Evolutionary conservation across 2,888 invertebrate genomes (phyloP).

Genomic region (Nemurella pictetii): DNA sequence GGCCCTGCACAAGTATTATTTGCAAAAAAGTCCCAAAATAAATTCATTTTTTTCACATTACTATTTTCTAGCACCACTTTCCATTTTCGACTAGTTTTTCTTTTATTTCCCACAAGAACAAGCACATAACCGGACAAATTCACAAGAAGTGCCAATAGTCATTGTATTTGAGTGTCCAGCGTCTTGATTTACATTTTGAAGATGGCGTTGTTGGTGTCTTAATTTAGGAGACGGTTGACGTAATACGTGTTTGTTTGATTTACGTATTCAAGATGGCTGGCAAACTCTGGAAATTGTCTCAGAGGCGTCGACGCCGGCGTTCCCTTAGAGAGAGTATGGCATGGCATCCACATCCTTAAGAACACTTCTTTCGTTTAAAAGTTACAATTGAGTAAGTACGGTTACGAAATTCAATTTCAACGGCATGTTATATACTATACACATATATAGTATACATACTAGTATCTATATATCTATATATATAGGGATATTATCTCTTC

Average conservation of each 20-base stretch:
- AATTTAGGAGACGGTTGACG: slow-evolving; percentile 32
- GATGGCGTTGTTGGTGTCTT: slow-evolving; percentile 32
- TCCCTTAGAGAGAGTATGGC: slow-evolving; percentile 6
- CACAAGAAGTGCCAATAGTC: slow-evolving; percentile 14
- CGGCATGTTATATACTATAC: slow-evolving; percentile 25
- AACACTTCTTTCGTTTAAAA: slow-evolving; percentile 23
- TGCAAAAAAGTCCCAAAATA: no score
- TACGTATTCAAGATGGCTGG: slow-evolving; percentile 32
- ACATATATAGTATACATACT: neutral
- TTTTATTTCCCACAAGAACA: no score
- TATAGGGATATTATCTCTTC: slow-evolving; percentile 32
- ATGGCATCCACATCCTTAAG: slow-evolving; percentile 28
- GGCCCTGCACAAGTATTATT: no score
- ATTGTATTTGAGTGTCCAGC: slow-evolving; percentile 27
- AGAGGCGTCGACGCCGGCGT: neutral
- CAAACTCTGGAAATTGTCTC: slow-evolving; percentile 31
- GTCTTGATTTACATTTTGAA: slow-evolving; percentile 31
- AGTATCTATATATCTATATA: neutral
- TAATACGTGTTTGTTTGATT: slow-evolving; percentile 31
- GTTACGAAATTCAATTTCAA: slow-evolving; percentile 32
- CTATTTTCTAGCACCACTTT: no score
- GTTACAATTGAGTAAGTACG: slow-evolving; percentile 33
- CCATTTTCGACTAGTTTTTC: no score
- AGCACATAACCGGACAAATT: neutral
- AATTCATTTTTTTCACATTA: no score